phyloP scores from a whole-genome alignment of 2,888 invertebrate species.

The Bhutanitis thaidina region DNA sequence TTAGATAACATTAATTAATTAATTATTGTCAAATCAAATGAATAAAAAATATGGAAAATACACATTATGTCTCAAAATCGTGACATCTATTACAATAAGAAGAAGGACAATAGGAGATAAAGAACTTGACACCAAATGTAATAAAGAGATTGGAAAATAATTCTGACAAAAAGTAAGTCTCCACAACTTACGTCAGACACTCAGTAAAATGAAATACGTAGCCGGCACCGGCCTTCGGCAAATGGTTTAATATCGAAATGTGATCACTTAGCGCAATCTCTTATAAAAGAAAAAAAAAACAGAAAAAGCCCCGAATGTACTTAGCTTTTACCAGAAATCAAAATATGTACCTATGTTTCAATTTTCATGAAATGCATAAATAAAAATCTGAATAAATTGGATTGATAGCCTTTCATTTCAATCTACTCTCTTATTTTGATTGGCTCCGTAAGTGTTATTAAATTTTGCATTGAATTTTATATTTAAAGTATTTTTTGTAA shows the following conservation, averaged over 20 bases:
- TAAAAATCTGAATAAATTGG: constrained; percentile 48
- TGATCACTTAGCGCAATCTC: constrained; percentile 80
- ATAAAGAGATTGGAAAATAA: constrained; percentile 74
- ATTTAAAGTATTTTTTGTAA: no score
- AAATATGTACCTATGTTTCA: constrained; percentile 64
- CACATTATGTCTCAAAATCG: neutral
- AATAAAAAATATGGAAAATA: no score
- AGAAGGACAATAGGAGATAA: constrained; percentile 6
- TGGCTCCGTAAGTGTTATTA: no score
- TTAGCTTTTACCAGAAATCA: constrained; percentile 70
- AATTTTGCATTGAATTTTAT: no score
- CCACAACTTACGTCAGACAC: constrained; percentile 76
- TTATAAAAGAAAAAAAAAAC: constrained; percentile 73
- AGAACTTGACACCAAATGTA: constrained; percentile 60
- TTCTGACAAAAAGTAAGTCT: constrained; percentile 73
- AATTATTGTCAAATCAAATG: no score
- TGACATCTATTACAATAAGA: neutral
- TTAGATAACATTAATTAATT: neutral
- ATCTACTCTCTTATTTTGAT: constrained; percentile 36
- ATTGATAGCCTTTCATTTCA: constrained; percentile 56
- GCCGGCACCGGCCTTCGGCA: constrained; percentile 75
- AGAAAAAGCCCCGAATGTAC: constrained; percentile 62
- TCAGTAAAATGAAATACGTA: constrained; percentile 80
- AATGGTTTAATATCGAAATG: constrained; percentile 81
- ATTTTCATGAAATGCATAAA: constrained; percentile 62